Conservation (phyloP, 2,113 vertebrate species). For the Furnarius figulus region DNA sequence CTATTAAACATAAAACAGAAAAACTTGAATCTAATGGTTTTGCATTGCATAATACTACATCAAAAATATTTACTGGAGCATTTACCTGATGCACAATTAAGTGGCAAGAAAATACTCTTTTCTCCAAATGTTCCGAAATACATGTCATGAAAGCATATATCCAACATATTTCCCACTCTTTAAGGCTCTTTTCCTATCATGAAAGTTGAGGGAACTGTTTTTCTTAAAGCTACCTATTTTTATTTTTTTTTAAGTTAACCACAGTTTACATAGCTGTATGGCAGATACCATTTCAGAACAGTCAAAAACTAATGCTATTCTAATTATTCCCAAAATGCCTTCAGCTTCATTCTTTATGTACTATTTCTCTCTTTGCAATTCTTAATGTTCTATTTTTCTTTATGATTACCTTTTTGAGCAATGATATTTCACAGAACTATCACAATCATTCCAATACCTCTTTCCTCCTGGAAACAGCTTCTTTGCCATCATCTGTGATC, state of each 20-base stretch:
- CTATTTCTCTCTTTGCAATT: background rate
- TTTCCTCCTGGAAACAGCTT: background rate
- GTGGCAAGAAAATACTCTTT: background rate
- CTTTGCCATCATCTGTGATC: background rate
- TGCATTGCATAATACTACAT: background rate
- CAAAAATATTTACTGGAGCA: background rate
- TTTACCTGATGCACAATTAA: background rate
- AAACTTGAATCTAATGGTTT: background rate
- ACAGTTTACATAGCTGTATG: background rate
- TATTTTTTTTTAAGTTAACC: background rate
- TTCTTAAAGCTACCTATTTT: background rate
- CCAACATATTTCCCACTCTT: background rate
- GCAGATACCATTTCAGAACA: background rate
- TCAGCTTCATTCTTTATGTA: background rate
- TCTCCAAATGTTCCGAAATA: background rate
- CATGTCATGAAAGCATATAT: background rate
- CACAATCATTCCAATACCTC: background rate
- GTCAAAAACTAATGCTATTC: background rate
- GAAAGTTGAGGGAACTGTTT: background rate
- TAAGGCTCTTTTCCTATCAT: background rate
- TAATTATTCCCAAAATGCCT: background rate
- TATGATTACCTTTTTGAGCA: background rate
- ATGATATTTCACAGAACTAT: background rate
- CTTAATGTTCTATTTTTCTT: background rate
- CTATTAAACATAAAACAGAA: background rate